phyloP scores from a whole-genome alignment of 2,113 vertebrate species.

The Chlorocebus sabaeus region DNA sequence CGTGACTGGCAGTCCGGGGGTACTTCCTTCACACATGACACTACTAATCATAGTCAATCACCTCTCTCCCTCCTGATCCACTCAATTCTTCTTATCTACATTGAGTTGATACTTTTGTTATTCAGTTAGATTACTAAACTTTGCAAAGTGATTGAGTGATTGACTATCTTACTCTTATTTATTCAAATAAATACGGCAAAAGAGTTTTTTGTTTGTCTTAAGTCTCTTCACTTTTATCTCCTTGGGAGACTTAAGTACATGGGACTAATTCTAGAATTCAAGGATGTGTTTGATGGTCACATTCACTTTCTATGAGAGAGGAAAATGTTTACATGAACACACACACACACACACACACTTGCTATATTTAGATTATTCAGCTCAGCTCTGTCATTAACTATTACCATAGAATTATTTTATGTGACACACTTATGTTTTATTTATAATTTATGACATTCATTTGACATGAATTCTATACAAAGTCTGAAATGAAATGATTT shows the following conservation, averaged over 20 bases:
- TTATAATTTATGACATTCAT: neutral
- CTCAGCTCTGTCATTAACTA: neutral
- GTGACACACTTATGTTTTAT: neutral
- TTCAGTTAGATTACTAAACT: neutral
- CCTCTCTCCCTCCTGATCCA: neutral
- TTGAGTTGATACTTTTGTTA: neutral
- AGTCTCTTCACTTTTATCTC: neutral
- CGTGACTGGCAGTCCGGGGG: neutral
- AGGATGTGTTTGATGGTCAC: too few relatives aligned
- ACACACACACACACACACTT: too few relatives aligned
- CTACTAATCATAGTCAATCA: neutral
- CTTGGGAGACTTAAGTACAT: too few relatives aligned
- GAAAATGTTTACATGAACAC: neutral
- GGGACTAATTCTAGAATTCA: neutral
- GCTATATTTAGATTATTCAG: neutral
- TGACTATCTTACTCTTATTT: too few relatives aligned
- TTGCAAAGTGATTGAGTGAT: neutral
- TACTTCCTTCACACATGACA: neutral
- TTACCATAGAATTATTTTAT: neutral
- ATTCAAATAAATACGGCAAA: neutral
- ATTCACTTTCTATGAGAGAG: neutral
- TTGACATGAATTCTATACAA: neutral
- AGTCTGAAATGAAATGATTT: neutral
- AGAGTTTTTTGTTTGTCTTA: neutral
- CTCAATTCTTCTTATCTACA: neutral